These are phyloP conservation scores for Tokudaia muenninki DNA, from an alignment of 2,797 vertebrate species.

Conservation along the genomic window DNA sequence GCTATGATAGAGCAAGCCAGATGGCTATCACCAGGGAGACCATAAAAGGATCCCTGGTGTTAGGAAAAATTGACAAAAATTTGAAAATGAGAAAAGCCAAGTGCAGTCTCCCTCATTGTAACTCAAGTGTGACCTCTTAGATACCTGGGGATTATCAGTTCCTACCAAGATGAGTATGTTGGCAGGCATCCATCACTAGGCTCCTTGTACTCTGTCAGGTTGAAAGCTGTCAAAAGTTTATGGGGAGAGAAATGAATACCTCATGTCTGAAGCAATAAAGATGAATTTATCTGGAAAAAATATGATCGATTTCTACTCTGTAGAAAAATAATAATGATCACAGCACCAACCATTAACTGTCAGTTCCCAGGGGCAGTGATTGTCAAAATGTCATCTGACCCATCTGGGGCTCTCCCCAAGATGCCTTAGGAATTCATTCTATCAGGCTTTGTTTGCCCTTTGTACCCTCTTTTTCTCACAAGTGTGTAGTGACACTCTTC, in stretches of 20 bases:
- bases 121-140: background rate
- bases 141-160: background rate
- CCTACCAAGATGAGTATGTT: background rate
- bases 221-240: background rate
- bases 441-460: background rate
- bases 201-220: background rate
- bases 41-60: slow-evolving; percentile 5
- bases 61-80: background rate
- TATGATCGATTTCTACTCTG: background rate
- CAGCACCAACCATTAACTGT: background rate
- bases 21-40: slow-evolving; percentile 35
- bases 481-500: background rate
- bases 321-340: background rate
- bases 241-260: background rate
- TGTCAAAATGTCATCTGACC: background rate
- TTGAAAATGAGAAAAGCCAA: slow-evolving; percentile 35
- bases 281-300: background rate
- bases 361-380: background rate
- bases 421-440: background rate
- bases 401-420: background rate
- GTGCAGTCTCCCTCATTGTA: background rate
- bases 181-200: background rate
- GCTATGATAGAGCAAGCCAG: background rate
- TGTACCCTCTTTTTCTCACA: background rate
- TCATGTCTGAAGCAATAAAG: background rate